Evolutionary conservation across 2,797 vertebrate genomes (phyloP), one percentile per base, ranked within the genome.

Genomic region (Vultur gryphus): DNA sequence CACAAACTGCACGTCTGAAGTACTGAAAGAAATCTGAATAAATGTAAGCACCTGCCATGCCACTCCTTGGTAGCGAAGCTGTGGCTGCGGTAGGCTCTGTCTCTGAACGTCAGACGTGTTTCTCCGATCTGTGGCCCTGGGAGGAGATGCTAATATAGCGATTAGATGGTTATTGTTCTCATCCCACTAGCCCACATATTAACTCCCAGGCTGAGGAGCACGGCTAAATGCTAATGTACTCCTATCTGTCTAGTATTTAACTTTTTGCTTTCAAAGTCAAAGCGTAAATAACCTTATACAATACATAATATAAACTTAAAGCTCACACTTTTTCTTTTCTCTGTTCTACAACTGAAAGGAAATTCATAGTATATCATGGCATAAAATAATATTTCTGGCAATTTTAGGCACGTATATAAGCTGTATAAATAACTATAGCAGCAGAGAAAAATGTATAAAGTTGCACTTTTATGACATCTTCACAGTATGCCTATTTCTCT

Each of bases 401-500:
- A 95, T 90, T 95, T 85, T 49, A 95, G 93, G 90, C 85, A 88
- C 13, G 3, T 77, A 67, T 70, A 69, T 89, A 88, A 89, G 90
- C 87, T 90, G 90, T 85, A 94, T 80, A 96, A 97, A 94, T 97
- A 97, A 90, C 65, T 86, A 92, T 96, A 97, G 96, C 96, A 97
- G 96, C 96, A 97, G 82, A 92, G 69, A 93, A 93, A 95, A 94
- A 87, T 41, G 76, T 95, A 83, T 92, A 95, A 97, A 90, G 95
- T 96, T 96, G 92, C 95, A 96, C 96, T 98, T 97, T 89, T 96
- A 91, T 93, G 96, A 97, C 92, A 97, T 96, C 95, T 97, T 98
- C 97, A 98, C 97, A 97, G 96, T 97, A 91, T 94, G 89, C 70
- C 96, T 95, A 89, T 90, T 93, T 93, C 80, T 92, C 89, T 96